phyloP scores from a whole-genome alignment of 30 jellyfish, hydroid and myxozoan genomes.

The Turritopsis dohrnii region DNA sequence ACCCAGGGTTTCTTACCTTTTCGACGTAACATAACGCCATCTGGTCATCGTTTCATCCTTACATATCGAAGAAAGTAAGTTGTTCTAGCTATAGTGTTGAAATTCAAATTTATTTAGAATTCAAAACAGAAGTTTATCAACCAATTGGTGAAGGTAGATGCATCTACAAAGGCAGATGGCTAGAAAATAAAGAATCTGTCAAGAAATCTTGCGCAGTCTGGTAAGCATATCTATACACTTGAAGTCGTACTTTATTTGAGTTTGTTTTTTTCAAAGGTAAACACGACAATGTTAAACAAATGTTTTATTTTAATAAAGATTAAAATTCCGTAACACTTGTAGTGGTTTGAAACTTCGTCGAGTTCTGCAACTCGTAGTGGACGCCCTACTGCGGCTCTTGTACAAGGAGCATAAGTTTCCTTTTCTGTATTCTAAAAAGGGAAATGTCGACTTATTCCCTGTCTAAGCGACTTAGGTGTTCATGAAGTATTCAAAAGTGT shows the following conservation, averaged over 20 bases:
- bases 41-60: too few relatives aligned
- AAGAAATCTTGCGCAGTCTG: background rate
- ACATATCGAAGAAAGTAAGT: too few relatives aligned
- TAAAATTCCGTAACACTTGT: background rate
- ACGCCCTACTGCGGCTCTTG: background rate
- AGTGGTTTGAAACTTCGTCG: too few relatives aligned
- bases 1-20: too few relatives aligned
- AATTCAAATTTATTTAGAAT: background rate
- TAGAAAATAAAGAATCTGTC: background rate
- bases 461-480: background rate
- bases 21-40: too few relatives aligned
- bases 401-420: too few relatives aligned
- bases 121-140: background rate
- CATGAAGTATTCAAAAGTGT: background rate
- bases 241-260: too few relatives aligned
- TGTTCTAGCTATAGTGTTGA: background rate
- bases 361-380: background rate
- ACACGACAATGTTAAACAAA: background rate
- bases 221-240: background rate
- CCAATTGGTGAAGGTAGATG: background rate
- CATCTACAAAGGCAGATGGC: background rate
- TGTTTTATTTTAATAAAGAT: background rate
- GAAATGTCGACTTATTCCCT: too few relatives aligned
- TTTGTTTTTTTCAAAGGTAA: background rate
- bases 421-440: too few relatives aligned